phyloP scores from a whole-genome alignment of 2,888 invertebrate genomes.

The Nudaria mundana region DNA sequence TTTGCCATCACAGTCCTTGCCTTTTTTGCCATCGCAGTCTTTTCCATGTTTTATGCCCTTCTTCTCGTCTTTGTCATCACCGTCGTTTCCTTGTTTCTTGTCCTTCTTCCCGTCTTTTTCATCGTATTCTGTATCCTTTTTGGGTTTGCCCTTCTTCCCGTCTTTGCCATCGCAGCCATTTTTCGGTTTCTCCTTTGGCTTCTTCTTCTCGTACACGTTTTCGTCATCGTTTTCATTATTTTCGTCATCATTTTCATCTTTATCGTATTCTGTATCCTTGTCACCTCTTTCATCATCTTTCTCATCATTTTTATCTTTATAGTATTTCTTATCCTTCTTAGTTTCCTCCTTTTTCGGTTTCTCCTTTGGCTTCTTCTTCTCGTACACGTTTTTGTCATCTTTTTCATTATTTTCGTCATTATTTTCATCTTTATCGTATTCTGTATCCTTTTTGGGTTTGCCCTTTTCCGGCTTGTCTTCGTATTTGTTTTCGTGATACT shows the following conservation, averaged over 20 bases:
- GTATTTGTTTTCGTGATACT: too few species aligned
- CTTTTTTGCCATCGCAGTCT: too few species aligned
- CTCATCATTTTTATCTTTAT: not conserved
- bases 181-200: not conserved
- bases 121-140: not conserved
- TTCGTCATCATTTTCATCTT: not conserved
- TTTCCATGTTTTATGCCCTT: too few species aligned
- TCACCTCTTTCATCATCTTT: not conserved
- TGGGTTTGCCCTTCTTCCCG: too few species aligned
- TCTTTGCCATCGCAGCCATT: not conserved
- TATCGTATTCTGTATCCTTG: not conserved
- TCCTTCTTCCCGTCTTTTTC: not conserved
- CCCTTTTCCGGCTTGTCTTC: too few species aligned
- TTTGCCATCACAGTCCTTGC: too few species aligned
- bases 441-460: not conserved
- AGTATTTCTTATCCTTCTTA: not conserved
- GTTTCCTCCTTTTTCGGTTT: not conserved
- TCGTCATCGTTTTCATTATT: not conserved
- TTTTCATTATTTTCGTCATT: not conserved
- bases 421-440: not conserved
- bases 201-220: not conserved
- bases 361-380: too few species aligned
- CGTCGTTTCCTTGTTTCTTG: not conserved
- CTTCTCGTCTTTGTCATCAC: too few species aligned
- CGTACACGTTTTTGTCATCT: too few species aligned